These are phyloP conservation scores for Ichneumoninae sp. DNA, from an alignment of 2,888 invertebrate species.

Conservation along the genomic window DNA sequence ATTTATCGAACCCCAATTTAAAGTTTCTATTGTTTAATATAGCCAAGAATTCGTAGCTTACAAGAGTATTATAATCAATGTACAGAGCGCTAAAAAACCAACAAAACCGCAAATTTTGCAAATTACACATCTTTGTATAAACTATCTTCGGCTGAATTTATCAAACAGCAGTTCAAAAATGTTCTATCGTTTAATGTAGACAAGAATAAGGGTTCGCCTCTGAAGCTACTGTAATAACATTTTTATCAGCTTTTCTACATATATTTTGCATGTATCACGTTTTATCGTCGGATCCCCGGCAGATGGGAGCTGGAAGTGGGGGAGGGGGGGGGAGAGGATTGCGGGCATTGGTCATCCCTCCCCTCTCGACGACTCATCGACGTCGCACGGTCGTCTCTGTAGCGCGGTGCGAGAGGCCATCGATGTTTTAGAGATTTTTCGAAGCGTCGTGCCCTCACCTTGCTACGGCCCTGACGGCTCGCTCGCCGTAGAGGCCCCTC, in stretches of 20 bases:
- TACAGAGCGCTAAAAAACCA: too few species aligned
- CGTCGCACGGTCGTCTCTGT: constrained; percentile 13
- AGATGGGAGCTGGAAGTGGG: neutral
- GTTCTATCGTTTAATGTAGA: neutral
- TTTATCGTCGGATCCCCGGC: constrained; percentile 36
- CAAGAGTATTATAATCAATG: too few species aligned
- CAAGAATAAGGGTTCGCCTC: neutral
- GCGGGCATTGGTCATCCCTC: constrained; percentile 44
- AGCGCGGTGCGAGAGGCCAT: neutral
- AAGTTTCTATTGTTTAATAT: too few species aligned
- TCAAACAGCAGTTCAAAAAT: neutral
- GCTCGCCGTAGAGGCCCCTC: neutral
- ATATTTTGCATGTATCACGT: constrained; percentile 1
- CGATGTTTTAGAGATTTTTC: neutral
- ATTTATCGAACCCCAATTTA: too few species aligned
- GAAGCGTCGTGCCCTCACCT: constrained; percentile 18
- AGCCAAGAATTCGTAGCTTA: neutral
- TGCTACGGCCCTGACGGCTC: constrained; percentile 27
- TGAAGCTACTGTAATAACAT: neutral
- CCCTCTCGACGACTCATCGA: constrained; percentile 32
- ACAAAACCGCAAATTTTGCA: too few species aligned
- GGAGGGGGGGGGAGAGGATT: constrained; percentile 1
- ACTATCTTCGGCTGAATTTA: too few species aligned
- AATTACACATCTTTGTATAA: too few species aligned
- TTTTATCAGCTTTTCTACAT: neutral